These are phyloP conservation scores for Ametastegia equiseti DNA, from an alignment of 2,888 invertebrate genomes.

Conservation along the genomic window DNA sequence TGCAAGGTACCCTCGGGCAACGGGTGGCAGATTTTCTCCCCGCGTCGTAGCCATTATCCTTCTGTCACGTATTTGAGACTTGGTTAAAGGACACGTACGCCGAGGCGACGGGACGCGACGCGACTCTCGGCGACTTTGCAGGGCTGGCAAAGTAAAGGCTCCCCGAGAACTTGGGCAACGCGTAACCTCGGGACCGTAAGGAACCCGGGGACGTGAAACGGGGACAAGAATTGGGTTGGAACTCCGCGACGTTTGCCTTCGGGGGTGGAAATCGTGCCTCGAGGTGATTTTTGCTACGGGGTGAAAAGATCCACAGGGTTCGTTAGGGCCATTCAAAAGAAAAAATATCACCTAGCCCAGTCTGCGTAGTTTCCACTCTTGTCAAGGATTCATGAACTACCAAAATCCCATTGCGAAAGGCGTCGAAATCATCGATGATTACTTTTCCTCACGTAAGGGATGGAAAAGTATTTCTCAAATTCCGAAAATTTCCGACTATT, in stretches of 20 bases:
- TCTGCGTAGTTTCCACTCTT: neutral
- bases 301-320: neutral
- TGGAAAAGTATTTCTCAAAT: too few species aligned
- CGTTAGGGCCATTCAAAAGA: constrained; percentile 15
- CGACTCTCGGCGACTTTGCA: too few species aligned
- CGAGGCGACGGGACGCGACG: neutral
- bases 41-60: constrained; percentile 60
- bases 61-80: constrained; percentile 73
- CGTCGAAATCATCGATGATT: too few species aligned
- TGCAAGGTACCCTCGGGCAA: constrained; percentile 24
- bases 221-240: constrained; percentile 6
- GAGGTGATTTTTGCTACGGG: neutral
- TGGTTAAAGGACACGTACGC: constrained; percentile 69
- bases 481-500: too few species aligned
- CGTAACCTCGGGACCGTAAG: constrained; percentile 42
- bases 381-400: too few species aligned
- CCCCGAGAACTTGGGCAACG: constrained; percentile 52
- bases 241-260: neutral
- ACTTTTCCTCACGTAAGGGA: too few species aligned
- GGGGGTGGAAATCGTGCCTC: constrained; percentile 10
- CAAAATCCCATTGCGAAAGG: too few species aligned
- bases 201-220: constrained; percentile 4
- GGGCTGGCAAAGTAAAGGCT: constrained; percentile 37
- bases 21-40: constrained; percentile 46
- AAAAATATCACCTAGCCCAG: neutral